These are phyloP conservation scores for Chymomyza caudatula DNA, from an alignment of 2,888 invertebrate genomes.

Conservation along the genomic window DNA sequence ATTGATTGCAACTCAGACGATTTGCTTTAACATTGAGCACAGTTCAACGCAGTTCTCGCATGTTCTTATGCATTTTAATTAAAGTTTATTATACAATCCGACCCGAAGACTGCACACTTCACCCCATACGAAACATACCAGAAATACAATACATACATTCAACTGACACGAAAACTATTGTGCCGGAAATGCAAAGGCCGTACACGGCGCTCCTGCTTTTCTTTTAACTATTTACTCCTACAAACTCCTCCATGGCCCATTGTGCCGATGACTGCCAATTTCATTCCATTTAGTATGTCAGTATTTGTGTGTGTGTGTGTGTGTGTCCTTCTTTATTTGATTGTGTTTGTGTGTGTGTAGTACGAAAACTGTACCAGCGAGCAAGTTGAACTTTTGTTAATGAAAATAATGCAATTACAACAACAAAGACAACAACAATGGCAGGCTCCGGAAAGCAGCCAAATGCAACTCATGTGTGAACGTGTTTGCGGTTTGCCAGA, in stretches of 20 bases:
- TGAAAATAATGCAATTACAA: conserved; percentile 67
- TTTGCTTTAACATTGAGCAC: conserved; percentile 28
- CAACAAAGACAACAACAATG: background rate
- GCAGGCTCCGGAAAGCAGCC: conserved; percentile 6
- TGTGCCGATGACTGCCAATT: conserved; percentile 11
- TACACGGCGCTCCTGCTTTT: background rate
- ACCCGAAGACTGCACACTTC: background rate
- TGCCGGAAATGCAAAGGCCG: conserved; percentile 53
- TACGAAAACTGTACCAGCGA: background rate
- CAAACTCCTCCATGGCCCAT: conserved; percentile 15
- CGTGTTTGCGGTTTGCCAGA: conserved; percentile 61
- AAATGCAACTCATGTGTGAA: conserved; percentile 63
- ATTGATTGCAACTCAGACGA: conserved; percentile 48
- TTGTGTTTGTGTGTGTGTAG: conserved; percentile 19
- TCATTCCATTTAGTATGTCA: background rate
- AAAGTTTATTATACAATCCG: conserved; percentile 54
- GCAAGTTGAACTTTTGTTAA: conserved; percentile 66
- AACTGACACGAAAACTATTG: conserved; percentile 27
- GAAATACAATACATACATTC: background rate
- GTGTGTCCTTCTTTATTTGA: conserved; percentile 9
- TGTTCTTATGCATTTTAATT: conserved; percentile 52
- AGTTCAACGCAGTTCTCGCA: conserved; percentile 7
- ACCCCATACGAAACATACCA: background rate
- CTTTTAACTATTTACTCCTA: background rate
- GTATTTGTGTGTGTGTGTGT: conserved; percentile 8